Evolutionary conservation across 2,113 vertebrate genomes (phyloP).

Genomic region (Agelaius phoeniceus): DNA sequence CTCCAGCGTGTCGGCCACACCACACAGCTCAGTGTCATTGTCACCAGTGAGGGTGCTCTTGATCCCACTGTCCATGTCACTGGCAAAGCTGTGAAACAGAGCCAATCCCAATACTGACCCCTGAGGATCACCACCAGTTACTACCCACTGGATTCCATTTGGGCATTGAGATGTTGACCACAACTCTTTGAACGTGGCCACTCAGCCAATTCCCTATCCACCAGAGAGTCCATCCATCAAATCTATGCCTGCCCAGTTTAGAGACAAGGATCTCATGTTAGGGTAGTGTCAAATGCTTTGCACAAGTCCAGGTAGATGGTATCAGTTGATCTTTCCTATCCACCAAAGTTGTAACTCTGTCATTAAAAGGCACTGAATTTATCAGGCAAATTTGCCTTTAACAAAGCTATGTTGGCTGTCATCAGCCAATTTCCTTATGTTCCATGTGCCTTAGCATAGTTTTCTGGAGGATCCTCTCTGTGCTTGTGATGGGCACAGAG

Average conservation of each 20-base stretch:
- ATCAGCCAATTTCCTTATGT: not conserved
- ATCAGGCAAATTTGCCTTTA: not conserved
- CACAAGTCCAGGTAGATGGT: not conserved
- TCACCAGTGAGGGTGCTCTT: not conserved
- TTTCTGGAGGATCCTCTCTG: not conserved
- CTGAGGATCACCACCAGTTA: not conserved
- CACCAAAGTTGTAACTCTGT: not conserved
- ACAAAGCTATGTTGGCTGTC: not conserved
- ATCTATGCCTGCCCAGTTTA: not conserved
- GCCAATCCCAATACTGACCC: not conserved
- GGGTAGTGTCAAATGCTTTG: not conserved
- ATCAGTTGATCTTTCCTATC: not conserved
- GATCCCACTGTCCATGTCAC: not conserved
- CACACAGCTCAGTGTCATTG: not conserved
- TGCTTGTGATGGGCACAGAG: not conserved
- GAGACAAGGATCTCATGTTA: not conserved
- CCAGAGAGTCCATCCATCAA: not conserved
- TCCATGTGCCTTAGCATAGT: not conserved
- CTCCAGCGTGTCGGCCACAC: rapidly evolving
- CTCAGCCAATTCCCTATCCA: not conserved
- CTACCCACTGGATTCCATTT: not conserved
- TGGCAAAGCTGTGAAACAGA: not conserved
- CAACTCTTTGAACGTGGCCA: not conserved
- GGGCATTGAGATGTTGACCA: not conserved
- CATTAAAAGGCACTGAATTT: not conserved